Conservation (phyloP, 2,797 vertebrate species). For the Pelobates cultripes region DNA sequence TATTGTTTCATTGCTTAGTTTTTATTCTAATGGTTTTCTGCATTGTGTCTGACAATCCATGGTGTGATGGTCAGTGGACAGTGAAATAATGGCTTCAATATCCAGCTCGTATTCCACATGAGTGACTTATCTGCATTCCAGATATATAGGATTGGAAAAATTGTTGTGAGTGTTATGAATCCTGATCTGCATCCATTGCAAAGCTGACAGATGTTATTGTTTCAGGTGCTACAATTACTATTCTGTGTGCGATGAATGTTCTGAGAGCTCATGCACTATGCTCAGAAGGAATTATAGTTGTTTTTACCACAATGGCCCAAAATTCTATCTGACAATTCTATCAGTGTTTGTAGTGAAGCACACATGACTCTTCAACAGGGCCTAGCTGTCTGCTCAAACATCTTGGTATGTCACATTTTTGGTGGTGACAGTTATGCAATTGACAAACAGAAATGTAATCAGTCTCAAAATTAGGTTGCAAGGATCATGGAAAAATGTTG, state of each 20-base stretch:
- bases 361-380: neutral
- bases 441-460: too few species aligned
- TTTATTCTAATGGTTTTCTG: neutral
- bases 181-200: conserved; percentile 6
- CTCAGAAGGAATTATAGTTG: neutral
- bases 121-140: conserved; percentile 7
- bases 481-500: too few species aligned
- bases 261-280: neutral
- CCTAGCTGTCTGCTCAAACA: neutral
- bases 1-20: neutral
- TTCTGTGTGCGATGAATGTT: neutral
- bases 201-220: conserved; percentile 1
- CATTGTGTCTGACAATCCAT: neutral
- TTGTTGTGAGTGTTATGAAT: neutral
- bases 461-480: too few species aligned
- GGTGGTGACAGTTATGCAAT: too few species aligned
- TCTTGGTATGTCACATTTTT: neutral
- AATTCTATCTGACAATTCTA: neutral
- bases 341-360: neutral
- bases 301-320: neutral
- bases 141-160: neutral
- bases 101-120: neutral
- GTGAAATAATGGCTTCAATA: neutral
- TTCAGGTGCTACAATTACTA: neutral
- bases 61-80: conserved; percentile 1